phyloP scores from a whole-genome alignment of 2,888 invertebrate species.

The Timandra comae region DNA sequence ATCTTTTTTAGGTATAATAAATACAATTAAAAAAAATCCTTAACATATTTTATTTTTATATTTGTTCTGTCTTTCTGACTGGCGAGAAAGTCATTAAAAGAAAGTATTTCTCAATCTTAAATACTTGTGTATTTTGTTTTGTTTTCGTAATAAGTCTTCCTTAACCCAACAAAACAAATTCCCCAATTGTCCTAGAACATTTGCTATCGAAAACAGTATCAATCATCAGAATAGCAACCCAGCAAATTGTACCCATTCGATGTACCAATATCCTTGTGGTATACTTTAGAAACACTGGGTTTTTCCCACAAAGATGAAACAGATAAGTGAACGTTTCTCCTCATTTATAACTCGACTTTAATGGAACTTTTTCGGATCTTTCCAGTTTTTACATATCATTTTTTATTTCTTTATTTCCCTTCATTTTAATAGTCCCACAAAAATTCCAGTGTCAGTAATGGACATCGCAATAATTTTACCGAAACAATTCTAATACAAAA shows the following conservation, averaged over 20 bases:
- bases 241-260: constrained; percentile 1
- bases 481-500: constrained; percentile 18
- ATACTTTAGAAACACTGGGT: constrained; percentile 18
- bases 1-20: too few relatives aligned
- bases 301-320: constrained; percentile 53
- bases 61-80: too few relatives aligned
- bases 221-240: background rate
- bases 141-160: too few relatives aligned
- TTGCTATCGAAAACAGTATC: background rate
- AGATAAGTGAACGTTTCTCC: constrained; percentile 42
- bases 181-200: background rate
- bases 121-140: too few relatives aligned
- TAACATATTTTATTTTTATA: too few relatives aligned
- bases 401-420: constrained; percentile 47
- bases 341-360: constrained; percentile 66
- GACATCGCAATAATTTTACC: constrained; percentile 16
- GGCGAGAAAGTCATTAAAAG: too few relatives aligned
- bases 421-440: constrained; percentile 56
- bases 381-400: constrained; percentile 59
- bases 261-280: constrained; percentile 16
- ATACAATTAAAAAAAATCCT: too few relatives aligned
- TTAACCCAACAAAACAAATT: background rate
- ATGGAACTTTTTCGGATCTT: constrained; percentile 62
- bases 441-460: constrained; percentile 18
- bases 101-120: too few relatives aligned